A percentile compares a stretch with the other conserved stretches of the same genome.
These are phyloP conservation scores for Gobiocypris rarus DNA, from an alignment of 2,113 vertebrate species.

Conservation along the genomic window DNA sequence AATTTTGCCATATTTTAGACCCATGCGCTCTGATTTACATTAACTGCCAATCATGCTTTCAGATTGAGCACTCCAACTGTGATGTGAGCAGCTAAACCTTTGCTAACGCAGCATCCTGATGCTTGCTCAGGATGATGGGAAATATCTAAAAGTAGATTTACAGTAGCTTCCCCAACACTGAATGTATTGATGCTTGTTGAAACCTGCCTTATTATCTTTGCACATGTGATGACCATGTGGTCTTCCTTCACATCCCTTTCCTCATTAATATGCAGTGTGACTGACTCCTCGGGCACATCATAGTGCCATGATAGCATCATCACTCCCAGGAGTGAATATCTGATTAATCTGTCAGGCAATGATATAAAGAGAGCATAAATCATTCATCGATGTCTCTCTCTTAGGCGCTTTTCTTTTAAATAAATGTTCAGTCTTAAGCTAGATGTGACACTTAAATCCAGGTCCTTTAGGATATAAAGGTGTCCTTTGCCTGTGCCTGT, in stretches of 20 bases:
- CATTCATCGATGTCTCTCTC: constrained; percentile 55
- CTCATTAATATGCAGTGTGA: constrained; percentile 34
- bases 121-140: neutral
- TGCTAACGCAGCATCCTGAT: neutral
- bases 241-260: constrained; percentile 9
- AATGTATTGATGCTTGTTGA: neutral
- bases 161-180: neutral
- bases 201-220: constrained; percentile 3
- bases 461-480: constrained; percentile 2
- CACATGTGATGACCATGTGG: constrained; percentile 41
- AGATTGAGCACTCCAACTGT: neutral
- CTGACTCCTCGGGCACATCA: neutral
- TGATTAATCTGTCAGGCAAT: constrained; percentile 59
- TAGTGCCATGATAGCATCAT: constrained; percentile 33
- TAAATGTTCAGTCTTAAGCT: constrained; percentile 45
- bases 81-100: neutral
- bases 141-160: neutral
- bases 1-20: neutral
- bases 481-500: constrained; percentile 14
- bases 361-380: constrained; percentile 55
- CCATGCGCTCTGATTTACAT: neutral
- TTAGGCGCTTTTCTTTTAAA: constrained; percentile 37
- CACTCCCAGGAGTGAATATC: constrained; percentile 53
- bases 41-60: neutral
- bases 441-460: constrained; percentile 22